Evolutionary conservation across 2,888 invertebrate species (phyloP).

Genomic region (Watsonalla cultraria): DNA sequence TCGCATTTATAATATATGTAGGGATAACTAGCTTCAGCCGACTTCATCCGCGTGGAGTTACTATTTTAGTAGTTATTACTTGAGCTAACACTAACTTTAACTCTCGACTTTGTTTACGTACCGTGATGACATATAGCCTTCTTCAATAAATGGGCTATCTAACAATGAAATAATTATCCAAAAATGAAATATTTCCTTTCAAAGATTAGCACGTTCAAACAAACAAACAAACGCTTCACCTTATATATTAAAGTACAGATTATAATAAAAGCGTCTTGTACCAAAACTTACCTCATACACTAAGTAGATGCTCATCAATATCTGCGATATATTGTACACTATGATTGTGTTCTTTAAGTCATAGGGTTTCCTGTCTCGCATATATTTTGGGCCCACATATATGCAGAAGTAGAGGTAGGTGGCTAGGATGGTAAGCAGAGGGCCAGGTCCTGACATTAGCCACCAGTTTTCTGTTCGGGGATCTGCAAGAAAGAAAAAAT

Average conservation of each 20-base stretch:
- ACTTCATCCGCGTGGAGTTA: no score
- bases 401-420: constrained; percentile 86
- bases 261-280: background rate
- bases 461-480: constrained; percentile 87
- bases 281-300: constrained; percentile 63
- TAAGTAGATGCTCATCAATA: constrained; percentile 88
- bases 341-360: constrained; percentile 86
- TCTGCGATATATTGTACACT: constrained; percentile 92
- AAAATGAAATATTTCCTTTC: no score
- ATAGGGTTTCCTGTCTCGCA: constrained; percentile 86
- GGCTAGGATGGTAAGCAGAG: constrained; percentile 81
- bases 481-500: constrained; percentile 72
- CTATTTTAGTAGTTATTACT: no score
- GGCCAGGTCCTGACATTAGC: constrained; percentile 86
- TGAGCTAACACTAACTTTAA: no score
- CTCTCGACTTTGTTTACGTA: no score
- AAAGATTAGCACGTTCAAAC: no score
- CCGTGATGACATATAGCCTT: no score
- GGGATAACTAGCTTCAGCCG: no score
- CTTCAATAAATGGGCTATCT: no score
- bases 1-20: no score
- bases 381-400: constrained; percentile 85
- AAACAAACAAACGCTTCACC: no score
- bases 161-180: no score
- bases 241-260: background rate